Evolutionary conservation across 2,113 vertebrate species (phyloP).

Genomic region (Hipposideros armiger): DNA sequence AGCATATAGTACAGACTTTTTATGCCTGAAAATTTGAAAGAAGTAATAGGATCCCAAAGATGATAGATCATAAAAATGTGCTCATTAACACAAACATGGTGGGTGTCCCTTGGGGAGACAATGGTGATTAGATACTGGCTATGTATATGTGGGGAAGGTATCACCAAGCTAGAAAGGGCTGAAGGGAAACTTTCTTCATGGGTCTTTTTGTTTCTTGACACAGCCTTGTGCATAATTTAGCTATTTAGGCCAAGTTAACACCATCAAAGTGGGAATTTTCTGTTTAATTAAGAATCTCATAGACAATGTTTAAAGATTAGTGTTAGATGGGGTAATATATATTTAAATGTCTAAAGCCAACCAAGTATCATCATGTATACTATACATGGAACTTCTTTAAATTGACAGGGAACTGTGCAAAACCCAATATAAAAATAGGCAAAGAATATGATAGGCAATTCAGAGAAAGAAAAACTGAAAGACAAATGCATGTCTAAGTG

Average conservation of each 20-base stretch:
- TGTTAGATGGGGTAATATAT: neutral
- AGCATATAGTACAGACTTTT: neutral
- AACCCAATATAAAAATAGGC: neutral
- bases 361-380: neutral
- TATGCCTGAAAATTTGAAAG: neutral
- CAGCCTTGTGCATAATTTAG: neutral
- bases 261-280: neutral
- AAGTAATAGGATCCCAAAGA: neutral
- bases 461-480: neutral
- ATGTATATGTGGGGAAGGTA: neutral
- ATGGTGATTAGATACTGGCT: neutral
- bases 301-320: neutral
- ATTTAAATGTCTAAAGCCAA: neutral
- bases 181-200: neutral
- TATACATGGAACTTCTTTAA: neutral
- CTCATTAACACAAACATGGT: neutral
- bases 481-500: neutral
- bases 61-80: neutral
- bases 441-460: neutral
- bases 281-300: neutral
- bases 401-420: neutral
- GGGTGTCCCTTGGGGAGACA: neutral
- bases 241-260: neutral
- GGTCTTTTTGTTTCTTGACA: neutral
- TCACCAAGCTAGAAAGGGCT: neutral